Evolutionary conservation across 2,113 vertebrate genomes (phyloP).

Genomic region (Rhagologus leucostigma): DNA sequence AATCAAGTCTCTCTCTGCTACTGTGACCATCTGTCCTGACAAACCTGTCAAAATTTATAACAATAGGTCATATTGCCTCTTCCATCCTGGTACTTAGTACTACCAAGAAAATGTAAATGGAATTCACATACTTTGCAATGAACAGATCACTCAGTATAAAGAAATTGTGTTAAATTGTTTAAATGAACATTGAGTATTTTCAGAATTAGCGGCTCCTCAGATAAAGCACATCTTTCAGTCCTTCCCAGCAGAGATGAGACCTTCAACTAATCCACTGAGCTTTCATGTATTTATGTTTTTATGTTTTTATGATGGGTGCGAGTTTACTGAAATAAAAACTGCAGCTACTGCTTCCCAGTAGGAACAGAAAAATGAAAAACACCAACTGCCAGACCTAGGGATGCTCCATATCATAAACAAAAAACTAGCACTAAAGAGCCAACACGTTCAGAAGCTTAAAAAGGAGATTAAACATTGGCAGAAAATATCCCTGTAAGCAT

Average conservation of each 20-base stretch:
- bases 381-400: not conserved
- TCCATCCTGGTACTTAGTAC: not conserved
- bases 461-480: not conserved
- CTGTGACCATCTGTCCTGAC: not conserved
- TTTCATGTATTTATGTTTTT: not conserved
- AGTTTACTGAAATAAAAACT: not conserved
- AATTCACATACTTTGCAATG: not conserved
- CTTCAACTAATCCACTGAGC: not conserved
- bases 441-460: not conserved
- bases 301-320: not conserved
- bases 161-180: not conserved
- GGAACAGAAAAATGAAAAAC: not conserved
- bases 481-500: accelerated
- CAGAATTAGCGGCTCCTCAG: not conserved
- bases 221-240: not conserved
- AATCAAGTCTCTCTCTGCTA: not conserved
- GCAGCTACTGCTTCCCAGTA: not conserved
- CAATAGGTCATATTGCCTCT: not conserved
- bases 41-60: not conserved
- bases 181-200: not conserved
- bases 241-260: not conserved
- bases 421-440: not conserved
- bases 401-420: not conserved
- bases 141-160: not conserved
- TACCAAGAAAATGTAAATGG: not conserved